phyloP scores from a whole-genome alignment of 2,888 invertebrate species.

The Mythimna loreyi region DNA sequence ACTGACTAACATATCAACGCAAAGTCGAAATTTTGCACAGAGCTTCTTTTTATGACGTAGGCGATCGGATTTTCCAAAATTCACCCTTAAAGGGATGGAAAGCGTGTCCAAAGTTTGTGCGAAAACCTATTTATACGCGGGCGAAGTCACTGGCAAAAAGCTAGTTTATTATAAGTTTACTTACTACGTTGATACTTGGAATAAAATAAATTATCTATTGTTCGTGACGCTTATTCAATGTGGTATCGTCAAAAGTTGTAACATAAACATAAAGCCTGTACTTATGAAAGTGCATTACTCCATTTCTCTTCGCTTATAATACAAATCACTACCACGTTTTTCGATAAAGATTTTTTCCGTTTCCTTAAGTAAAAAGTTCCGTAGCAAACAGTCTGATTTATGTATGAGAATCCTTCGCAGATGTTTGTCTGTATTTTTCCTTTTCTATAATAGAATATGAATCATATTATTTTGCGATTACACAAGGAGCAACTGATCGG shows the following conservation, averaged over 20 bases:
- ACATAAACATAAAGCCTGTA: background rate
- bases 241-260: background rate
- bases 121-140: too few species aligned
- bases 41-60: too few species aligned
- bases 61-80: too few species aligned
- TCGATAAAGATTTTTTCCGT: constrained; percentile 26
- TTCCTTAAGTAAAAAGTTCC: constrained; percentile 61
- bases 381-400: constrained; percentile 65
- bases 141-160: too few species aligned
- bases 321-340: constrained; percentile 28
- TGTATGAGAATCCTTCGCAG: constrained; percentile 63
- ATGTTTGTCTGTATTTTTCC: constrained; percentile 51
- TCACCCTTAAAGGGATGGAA: too few species aligned
- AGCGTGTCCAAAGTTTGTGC: too few species aligned
- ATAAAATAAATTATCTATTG: too few species aligned
- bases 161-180: too few species aligned
- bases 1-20: too few species aligned
- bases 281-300: background rate
- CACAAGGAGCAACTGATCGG: constrained; percentile 23
- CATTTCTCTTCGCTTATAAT: constrained; percentile 6
- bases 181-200: too few species aligned
- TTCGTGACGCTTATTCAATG: too few species aligned
- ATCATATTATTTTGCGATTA: constrained; percentile 52
- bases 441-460: constrained; percentile 46
- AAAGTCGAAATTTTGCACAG: too few species aligned